Evolutionary conservation across 1,140 invertebrate species (phyloP).

Genomic region (Cydia strobilella): DNA sequence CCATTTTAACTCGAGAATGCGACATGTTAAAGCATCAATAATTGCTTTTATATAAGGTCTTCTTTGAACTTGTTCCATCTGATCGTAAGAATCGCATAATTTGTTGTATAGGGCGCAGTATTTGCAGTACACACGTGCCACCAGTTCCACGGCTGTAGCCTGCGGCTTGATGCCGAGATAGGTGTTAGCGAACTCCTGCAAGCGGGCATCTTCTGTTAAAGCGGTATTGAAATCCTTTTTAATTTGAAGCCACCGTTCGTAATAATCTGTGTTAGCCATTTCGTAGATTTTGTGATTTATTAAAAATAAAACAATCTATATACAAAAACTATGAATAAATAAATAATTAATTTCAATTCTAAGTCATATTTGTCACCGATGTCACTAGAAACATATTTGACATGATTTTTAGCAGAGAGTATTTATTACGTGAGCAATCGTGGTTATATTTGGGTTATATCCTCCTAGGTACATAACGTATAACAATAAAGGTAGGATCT

Average conservation of each 20-base stretch:
- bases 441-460: no score
- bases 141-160: conserved; percentile 62
- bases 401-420: neutral
- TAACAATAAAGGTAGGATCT: no score
- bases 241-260: conserved; percentile 62
- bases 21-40: conserved; percentile 66
- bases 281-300: conserved; percentile 33
- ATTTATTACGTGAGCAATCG: no score
- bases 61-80: conserved; percentile 72
- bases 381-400: neutral
- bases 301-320: neutral
- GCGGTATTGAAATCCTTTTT: conserved; percentile 57
- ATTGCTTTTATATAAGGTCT: conserved; percentile 61
- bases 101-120: conserved; percentile 70
- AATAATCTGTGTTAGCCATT: conserved; percentile 69
- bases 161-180: conserved; percentile 67
- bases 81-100: conserved; percentile 71
- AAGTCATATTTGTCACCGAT: conserved; percentile 6
- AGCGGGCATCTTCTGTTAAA: conserved; percentile 53
- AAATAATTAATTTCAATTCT: neutral
- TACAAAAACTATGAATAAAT: neutral
- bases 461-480: no score
- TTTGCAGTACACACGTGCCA: conserved; percentile 63
- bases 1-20: conserved; percentile 63
- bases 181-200: conserved; percentile 55